Conservation (phyloP, 2,888 invertebrate genomes). For the Heliconius hortense region DNA sequence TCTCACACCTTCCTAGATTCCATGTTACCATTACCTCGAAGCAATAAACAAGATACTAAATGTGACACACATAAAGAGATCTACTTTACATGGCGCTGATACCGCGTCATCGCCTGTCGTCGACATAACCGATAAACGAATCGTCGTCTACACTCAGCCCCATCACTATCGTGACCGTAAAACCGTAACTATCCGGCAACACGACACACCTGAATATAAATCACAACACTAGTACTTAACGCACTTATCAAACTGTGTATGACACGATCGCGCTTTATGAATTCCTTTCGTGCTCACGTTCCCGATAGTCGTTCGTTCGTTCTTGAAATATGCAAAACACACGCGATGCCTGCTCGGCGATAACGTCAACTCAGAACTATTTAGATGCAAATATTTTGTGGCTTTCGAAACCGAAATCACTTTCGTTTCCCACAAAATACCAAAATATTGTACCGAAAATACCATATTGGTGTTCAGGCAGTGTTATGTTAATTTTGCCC, state of each 20-base stretch:
- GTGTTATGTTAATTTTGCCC: constrained; percentile 70
- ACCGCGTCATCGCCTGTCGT: constrained; percentile 71
- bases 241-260: constrained; percentile 74
- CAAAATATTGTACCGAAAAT: constrained; percentile 70
- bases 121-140: constrained; percentile 72
- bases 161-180: constrained; percentile 75
- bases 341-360: constrained; percentile 53
- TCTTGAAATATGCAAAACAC: constrained; percentile 53
- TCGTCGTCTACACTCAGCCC: constrained; percentile 69
- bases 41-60: constrained; percentile 74
- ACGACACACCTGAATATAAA: constrained; percentile 76
- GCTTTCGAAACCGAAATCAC: constrained; percentile 60
- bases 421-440: constrained; percentile 70
- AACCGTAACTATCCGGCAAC: constrained; percentile 78
- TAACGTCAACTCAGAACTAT: constrained; percentile 52
- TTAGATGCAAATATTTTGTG: constrained; percentile 47
- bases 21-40: constrained; percentile 46
- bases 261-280: constrained; percentile 67
- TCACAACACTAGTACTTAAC: constrained; percentile 66
- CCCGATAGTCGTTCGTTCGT: constrained; percentile 45
- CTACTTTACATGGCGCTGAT: constrained; percentile 66
- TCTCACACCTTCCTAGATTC: constrained; percentile 26
- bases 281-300: constrained; percentile 59
- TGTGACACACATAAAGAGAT: constrained; percentile 75
- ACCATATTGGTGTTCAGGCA: constrained; percentile 43